Conservation (phyloP, 1,140 invertebrate genomes). For the Philopotamus ludificatus region DNA sequence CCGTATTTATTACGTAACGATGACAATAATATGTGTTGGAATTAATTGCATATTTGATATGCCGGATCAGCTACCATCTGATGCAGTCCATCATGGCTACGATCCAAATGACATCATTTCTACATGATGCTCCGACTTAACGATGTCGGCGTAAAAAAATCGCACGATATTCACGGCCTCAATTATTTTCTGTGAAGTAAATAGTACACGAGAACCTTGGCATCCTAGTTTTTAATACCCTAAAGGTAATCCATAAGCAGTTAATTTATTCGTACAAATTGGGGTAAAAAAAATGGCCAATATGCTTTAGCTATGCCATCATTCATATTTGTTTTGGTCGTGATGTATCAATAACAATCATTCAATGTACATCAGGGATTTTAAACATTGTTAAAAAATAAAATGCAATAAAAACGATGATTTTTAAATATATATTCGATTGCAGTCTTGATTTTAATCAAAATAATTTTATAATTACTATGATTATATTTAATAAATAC, state of each 20-base stretch:
- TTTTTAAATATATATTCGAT: no score
- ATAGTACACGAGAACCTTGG: constrained; percentile 13
- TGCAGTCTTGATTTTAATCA: background rate
- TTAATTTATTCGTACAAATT: background rate
- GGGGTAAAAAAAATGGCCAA: background rate
- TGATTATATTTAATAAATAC: no score
- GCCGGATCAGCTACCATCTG: no score
- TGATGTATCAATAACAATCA: constrained; percentile 3
- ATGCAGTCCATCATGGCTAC: background rate
- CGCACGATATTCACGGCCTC: constrained; percentile 22
- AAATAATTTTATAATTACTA: background rate
- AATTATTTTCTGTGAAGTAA: constrained; percentile 5
- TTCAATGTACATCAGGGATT: background rate
- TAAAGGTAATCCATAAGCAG: constrained; percentile 9
- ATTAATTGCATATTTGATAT: no score
- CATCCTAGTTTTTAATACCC: constrained; percentile 26
- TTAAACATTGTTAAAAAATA: background rate
- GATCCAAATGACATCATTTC: constrained; percentile 25
- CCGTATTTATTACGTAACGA: no score
- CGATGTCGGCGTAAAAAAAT: constrained; percentile 7
- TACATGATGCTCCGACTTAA: background rate
- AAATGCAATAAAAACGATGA: background rate
- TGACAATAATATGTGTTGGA: no score
- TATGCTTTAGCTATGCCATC: background rate
- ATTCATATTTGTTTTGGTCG: constrained; percentile 1